These are phyloP conservation scores for Heliothis subflexa DNA, from an alignment of 1,140 invertebrate species.

Conservation along the genomic window DNA sequence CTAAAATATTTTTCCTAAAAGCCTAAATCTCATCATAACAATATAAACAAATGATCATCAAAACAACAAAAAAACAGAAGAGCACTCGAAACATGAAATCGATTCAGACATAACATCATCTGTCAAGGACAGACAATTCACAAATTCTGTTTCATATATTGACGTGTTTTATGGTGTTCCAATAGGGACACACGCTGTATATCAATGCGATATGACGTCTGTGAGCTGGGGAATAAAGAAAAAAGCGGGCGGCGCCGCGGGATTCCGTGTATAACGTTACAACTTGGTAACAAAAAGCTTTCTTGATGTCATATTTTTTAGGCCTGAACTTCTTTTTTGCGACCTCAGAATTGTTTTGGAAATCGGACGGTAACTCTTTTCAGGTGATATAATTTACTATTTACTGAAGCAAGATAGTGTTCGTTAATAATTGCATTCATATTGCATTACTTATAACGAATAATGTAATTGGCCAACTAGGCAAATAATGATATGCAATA, in stretches of 20 bases:
- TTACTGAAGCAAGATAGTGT: too few species aligned
- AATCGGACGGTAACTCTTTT: not conserved
- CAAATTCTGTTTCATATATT: constrained; percentile 26
- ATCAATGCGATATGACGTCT: constrained; percentile 38
- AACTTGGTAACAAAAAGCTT: constrained; percentile 6
- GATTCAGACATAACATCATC: not conserved
- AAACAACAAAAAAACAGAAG: too few species aligned
- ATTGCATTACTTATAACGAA: too few species aligned
- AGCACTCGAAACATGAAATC: too few species aligned
- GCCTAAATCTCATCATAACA: too few species aligned
- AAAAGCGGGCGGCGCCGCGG: constrained; percentile 14
- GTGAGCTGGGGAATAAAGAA: constrained; percentile 37
- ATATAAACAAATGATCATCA: too few species aligned
- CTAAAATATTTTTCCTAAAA: too few species aligned
- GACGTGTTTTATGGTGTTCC: constrained; percentile 40
- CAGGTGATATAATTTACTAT: too few species aligned
- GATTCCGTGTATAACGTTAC: constrained; percentile 21
- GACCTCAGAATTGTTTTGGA: not conserved
- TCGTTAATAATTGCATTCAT: too few species aligned
- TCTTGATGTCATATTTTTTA: not conserved
- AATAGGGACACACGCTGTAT: constrained; percentile 27
- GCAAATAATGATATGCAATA: too few species aligned
- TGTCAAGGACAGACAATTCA: constrained; percentile 16
- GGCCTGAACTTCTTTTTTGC: not conserved
- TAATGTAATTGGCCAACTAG: too few species aligned